Evolutionary conservation across 2,888 invertebrate genomes (phyloP).

Genomic region (Xylota sylvarum): DNA sequence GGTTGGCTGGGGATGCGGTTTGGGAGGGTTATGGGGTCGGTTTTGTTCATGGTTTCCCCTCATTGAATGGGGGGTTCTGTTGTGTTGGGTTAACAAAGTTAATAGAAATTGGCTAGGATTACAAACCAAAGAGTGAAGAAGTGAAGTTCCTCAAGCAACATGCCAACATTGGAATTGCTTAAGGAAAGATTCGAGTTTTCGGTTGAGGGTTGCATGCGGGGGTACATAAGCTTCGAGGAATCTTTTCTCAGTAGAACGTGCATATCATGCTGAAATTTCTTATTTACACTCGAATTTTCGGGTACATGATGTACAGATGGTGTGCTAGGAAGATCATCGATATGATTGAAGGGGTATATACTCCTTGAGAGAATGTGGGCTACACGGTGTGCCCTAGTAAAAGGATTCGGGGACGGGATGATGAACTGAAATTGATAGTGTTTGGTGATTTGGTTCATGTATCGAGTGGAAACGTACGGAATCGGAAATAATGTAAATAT

Average conservation of each 20-base stretch:
- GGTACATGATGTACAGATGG: conserved; percentile 32
- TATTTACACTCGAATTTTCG: conserved; percentile 68
- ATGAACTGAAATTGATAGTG: conserved; percentile 61
- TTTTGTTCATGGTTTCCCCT: conserved; percentile 53
- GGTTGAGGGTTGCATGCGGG: not conserved
- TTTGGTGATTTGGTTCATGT: conserved; percentile 56
- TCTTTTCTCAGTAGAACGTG: conserved; percentile 50
- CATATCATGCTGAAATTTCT: conserved; percentile 66
- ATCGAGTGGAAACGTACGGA: conserved; percentile 39
- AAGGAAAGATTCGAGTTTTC: conserved; percentile 15
- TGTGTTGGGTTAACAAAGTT: conserved; percentile 69
- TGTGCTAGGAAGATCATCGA: conserved; percentile 8
- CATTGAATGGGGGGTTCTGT: conserved; percentile 35
- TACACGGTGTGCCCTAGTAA: not conserved
- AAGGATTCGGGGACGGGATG: conserved; percentile 11
- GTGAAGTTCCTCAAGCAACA: conserved; percentile 41
- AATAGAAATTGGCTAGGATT: conserved; percentile 71
- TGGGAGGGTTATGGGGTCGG: not conserved
- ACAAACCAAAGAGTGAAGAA: conserved; percentile 61
- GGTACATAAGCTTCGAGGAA: not conserved
- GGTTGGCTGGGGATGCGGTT: conserved; percentile 38
- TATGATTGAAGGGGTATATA: conserved; percentile 8
- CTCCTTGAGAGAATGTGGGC: not conserved
- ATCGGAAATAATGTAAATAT: conserved; percentile 54
- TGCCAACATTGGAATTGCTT: conserved; percentile 19